Evolutionary conservation across 2,888 invertebrate genomes (phyloP), one percentile per base, ranked within the genome.

Genomic region (Rhimphoctona megacephalus): DNA sequence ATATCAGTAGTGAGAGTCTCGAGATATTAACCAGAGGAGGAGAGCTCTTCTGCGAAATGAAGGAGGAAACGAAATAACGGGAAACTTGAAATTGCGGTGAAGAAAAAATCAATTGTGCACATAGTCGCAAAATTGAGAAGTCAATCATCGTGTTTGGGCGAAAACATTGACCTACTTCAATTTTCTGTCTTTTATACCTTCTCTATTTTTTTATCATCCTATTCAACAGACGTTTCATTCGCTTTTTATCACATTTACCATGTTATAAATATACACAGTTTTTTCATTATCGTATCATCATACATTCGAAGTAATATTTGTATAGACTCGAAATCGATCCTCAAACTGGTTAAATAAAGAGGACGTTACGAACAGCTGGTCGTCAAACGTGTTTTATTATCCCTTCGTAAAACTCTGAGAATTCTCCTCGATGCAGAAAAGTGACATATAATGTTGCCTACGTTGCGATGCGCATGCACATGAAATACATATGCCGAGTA

Each of bases 151-250:
- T n/a, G 64, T 54, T 66, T 64, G 30, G 64, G 46, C 46, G 57
- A 25, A 64, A 74, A 77, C 54, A 64, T 76, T 74, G 85, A 83
- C 78, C 81, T 78, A 83, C 81, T 79, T 83, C 52, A 36, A 57
- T 66, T 22, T 36, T n/a, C 1, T 39, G 25, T 8, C 33, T 33
- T n/a, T 69, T 30, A 25, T 66, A 36, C n/a, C 3, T 19, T 72
- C 52, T 33, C 30, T 19, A 57, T 36, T 61, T 43, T 54, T 74
- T 66, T 70, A 49, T 70, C 49, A 72, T 52, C 14, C 36, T 8
- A 36, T 70, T 8, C 14, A 9, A 14, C 49, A 6, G n/a, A 54
- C 36, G 33, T 36, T 9, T 54, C 36, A 17, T 30, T 6, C 25
- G 25, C 5, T 17, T 61, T 61, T 61, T 17, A 22, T 70, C 33